phyloP scores from a whole-genome alignment of 2,888 invertebrate species.

The Dinocampus coccinellae region DNA sequence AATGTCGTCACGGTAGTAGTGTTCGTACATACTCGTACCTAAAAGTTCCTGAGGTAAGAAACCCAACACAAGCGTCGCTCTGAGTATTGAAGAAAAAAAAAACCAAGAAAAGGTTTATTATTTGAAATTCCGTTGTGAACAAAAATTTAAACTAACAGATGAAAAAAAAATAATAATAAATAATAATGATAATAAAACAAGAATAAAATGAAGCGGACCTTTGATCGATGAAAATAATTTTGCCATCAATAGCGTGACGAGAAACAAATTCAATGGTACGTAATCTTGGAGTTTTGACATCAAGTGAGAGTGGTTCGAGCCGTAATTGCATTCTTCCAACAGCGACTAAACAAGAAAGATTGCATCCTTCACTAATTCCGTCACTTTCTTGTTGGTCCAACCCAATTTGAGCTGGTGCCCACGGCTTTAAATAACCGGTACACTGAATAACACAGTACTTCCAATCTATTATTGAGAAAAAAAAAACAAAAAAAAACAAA shows the following conservation, averaged over 20 bases:
- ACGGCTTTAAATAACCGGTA: conserved; percentile 93
- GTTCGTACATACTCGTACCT: conserved; percentile 94
- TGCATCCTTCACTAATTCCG: conserved; percentile 76
- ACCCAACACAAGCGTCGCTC: conserved; percentile 89
- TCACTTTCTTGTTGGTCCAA: conserved; percentile 77
- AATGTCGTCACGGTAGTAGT: conserved; percentile 87
- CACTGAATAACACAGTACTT: conserved; percentile 93
- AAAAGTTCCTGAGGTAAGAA: conserved; percentile 93
- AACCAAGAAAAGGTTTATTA: background rate
- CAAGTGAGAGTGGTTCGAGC: conserved; percentile 49
- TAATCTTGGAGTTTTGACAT: conserved; percentile 70
- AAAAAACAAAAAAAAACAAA: background rate
- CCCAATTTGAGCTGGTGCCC: conserved; percentile 85
- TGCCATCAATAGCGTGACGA: conserved; percentile 89
- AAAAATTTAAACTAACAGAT: conserved; percentile 8
- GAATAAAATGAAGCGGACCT: conserved; percentile 72
- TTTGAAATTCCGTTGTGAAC: background rate
- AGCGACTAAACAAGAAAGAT: conserved; percentile 89
- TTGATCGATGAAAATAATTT: conserved; percentile 93
- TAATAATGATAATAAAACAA: background rate
- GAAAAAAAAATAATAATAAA: too few relatives aligned
- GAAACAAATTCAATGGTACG: conserved; percentile 83
- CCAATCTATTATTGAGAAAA: conserved; percentile 72
- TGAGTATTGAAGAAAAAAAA: conserved; percentile 65
- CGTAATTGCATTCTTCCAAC: conserved; percentile 82